These are phyloP conservation scores for Luperina testacea DNA, from an alignment of 2,888 invertebrate genomes.

Conservation along the genomic window DNA sequence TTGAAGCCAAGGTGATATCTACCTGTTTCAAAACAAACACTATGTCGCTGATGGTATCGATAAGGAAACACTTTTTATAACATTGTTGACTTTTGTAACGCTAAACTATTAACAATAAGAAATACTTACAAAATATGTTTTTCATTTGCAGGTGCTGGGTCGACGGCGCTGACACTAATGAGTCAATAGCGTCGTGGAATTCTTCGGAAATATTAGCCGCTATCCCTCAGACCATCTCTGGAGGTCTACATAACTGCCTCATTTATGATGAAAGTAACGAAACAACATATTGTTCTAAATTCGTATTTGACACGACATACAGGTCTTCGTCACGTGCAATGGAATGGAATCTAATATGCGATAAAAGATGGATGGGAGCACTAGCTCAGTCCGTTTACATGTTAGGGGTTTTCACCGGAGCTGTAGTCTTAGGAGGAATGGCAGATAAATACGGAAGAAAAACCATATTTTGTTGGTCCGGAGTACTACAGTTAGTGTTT, in stretches of 20 bases:
- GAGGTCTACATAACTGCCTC: constrained; percentile 91
- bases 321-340: constrained; percentile 93
- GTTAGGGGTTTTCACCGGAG: constrained; percentile 96
- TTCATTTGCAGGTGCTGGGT: constrained; percentile 90
- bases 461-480: constrained; percentile 95
- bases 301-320: constrained; percentile 94
- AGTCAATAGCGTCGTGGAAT: constrained; percentile 89
- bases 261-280: constrained; percentile 85
- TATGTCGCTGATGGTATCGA: not conserved
- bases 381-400: constrained; percentile 94
- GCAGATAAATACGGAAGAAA: constrained; percentile 96
- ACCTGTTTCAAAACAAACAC: not conserved
- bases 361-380: constrained; percentile 94
- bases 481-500: constrained; percentile 92
- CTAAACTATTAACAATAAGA: not conserved
- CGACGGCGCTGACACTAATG: constrained; percentile 91
- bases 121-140: constrained; percentile 7
- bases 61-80: not conserved
- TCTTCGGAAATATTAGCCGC: constrained; percentile 88
- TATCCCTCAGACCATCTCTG: constrained; percentile 89
- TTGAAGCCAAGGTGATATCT: not conserved
- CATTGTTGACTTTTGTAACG: not conserved
- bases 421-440: constrained; percentile 94
- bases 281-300: constrained; percentile 84
- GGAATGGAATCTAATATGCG: constrained; percentile 96